Base-by-base conservation (phyloP, 64 coral and sea anemone genomes). In the Pocillopora damicornis region DNA sequence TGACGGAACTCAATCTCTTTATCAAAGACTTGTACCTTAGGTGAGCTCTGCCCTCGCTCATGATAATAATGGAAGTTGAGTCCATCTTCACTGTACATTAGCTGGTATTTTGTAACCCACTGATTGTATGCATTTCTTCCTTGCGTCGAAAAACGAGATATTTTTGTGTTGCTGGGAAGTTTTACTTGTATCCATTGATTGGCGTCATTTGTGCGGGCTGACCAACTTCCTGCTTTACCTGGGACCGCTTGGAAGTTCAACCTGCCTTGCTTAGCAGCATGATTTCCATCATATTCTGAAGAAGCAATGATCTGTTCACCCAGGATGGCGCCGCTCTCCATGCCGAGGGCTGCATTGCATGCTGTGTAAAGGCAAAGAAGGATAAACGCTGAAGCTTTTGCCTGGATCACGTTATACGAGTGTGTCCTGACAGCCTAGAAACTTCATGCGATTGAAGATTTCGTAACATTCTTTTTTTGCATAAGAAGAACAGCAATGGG, bases 101-200 rank as follows among this genome's bases (percentile, higher is more conserved):
- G 15, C 11, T 30, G 18, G 42, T 75, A 87, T 12, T 26, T 87
- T 20, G 25, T 87, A 14, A 87, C 84, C 84, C 84, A 87, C 71
- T 87, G 71, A 26, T 75, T 56, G 36, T 25, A 56, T 14, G 73
- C 73, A 30, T 87, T 60, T 59, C 86, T 75, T 76, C 86, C 86
- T 76, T 87, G 86, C 60, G 86, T 76, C 15, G 86, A 67, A 61
- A 87, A 51, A 73, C 60, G 36, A 9, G 73, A 76, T 37, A 87
- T 35, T 75, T 59, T 87, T 14, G 86, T 62, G 14, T 75, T 25
- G 56, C 60, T 59, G 30, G 51, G 51, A 18, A 87, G 61, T 30
- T 87, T 73, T 36, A 76, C 15, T 26, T 89, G 75, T 37, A 89
- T 16, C 59, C 62, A 89, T 18, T 63, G 87, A 11, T 65, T 89